Percentiles rank a stretch among this genome's conserved stretches.
phyloP scores from a whole-genome alignment of 2,888 invertebrate genomes.

The Drosophila multiciliata region DNA sequence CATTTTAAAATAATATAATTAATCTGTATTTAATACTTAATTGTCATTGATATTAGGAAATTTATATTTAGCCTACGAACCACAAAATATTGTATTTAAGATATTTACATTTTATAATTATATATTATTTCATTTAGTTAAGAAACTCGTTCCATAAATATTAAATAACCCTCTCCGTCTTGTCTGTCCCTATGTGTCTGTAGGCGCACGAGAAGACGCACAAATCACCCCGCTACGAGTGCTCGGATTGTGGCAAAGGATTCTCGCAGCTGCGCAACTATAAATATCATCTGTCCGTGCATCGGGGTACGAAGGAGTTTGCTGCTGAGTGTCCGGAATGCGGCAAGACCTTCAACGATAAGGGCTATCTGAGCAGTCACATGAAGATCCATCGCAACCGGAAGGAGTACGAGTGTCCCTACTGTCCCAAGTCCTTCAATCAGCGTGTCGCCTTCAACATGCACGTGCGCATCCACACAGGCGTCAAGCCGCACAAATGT shows the following conservation, averaged over 20 bases:
- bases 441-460: conserved; percentile 95
- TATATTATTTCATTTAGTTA: background rate
- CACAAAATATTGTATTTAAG: background rate
- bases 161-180: background rate
- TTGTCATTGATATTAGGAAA: background rate
- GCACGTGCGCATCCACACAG: conserved; percentile 93
- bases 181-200: conserved; percentile 20
- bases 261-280: conserved; percentile 94
- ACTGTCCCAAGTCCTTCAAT: conserved; percentile 93
- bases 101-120: background rate
- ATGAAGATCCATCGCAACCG: conserved; percentile 94
- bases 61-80: background rate
- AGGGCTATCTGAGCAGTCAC: conserved; percentile 93
- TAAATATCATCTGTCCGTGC: conserved; percentile 93
- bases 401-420: conserved; percentile 92
- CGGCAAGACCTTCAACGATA: conserved; percentile 93
- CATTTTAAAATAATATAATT: background rate
- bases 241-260: conserved; percentile 91
- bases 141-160: background rate
- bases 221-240: conserved; percentile 87
- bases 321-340: conserved; percentile 90
- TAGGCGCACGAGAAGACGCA: conserved; percentile 85
- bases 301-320: conserved; percentile 93
- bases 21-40: background rate
- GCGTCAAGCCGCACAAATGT: conserved; percentile 92